phyloP scores from a whole-genome alignment of 2,888 invertebrate species.

The Harpalus rubripes region DNA sequence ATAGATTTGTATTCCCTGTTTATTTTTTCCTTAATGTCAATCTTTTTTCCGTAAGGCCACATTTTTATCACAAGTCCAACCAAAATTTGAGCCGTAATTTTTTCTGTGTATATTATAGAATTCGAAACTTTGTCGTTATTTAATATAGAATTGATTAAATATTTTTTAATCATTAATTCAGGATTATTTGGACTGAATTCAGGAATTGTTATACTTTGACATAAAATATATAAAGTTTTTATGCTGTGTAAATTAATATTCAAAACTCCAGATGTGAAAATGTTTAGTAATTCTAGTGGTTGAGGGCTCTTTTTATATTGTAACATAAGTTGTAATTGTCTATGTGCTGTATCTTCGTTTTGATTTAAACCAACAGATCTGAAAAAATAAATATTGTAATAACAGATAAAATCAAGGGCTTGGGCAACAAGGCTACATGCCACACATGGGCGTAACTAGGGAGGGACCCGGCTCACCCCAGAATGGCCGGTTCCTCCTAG shows the following conservation, averaged over 20 bases:
- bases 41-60: constrained; percentile 70
- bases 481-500: too few relatives aligned
- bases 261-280: constrained; percentile 76
- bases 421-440: too few relatives aligned
- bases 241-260: constrained; percentile 75
- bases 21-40: neutral
- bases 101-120: constrained; percentile 67
- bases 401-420: too few relatives aligned
- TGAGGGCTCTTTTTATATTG: constrained; percentile 73
- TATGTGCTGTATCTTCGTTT: constrained; percentile 76
- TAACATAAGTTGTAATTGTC: constrained; percentile 76
- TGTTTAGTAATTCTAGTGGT: constrained; percentile 74
- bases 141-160: constrained; percentile 72
- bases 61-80: constrained; percentile 73
- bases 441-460: too few relatives aligned
- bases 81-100: constrained; percentile 71
- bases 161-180: constrained; percentile 68
- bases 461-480: too few relatives aligned
- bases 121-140: constrained; percentile 69
- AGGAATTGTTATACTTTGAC: constrained; percentile 73
- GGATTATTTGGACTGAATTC: constrained; percentile 70
- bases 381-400: constrained; percentile 66
- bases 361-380: constrained; percentile 78
- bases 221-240: constrained; percentile 75
- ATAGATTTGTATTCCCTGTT: constrained; percentile 69